Conservation (phyloP, 2,113 vertebrate species). For the Vicugna pacos region DNA sequence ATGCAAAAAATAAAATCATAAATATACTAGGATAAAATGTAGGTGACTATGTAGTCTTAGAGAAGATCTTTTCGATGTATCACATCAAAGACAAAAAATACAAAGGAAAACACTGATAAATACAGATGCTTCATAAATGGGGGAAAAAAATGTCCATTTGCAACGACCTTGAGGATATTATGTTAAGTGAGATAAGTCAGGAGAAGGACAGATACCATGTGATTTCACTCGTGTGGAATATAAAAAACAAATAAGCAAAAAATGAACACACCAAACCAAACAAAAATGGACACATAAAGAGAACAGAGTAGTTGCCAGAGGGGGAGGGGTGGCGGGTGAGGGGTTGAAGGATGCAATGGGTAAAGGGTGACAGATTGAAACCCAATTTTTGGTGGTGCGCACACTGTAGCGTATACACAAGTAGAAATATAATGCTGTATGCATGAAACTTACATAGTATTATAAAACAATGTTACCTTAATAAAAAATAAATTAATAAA, state of each 20-base stretch:
- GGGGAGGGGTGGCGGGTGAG: no score
- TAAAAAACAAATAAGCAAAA: not conserved
- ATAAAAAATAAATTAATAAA: not conserved
- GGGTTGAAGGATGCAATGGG: not conserved
- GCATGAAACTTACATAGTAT: not conserved
- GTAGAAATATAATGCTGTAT: not conserved
- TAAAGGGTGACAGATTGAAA: not conserved
- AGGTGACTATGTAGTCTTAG: not conserved
- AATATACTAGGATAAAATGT: slow-evolving; percentile 9
- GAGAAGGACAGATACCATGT: not conserved
- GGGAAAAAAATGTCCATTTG: not conserved
- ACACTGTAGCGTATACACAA: not conserved
- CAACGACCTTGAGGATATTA: not conserved
- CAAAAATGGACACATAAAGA: not conserved
- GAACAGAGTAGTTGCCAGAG: not conserved
- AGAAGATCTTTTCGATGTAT: slow-evolving; percentile 38
- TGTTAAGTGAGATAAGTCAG: not conserved
- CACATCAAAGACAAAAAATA: slow-evolving; percentile 45
- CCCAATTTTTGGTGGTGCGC: not conserved
- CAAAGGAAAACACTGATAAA: slow-evolving; percentile 29
- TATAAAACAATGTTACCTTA: not conserved
- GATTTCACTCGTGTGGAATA: not conserved
- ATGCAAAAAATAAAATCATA: slow-evolving; percentile 14
- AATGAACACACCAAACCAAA: not conserved
- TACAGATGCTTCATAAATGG: not conserved